Evolutionary conservation across 2,888 invertebrate genomes (phyloP).

Genomic region (Torymus texanus): DNA sequence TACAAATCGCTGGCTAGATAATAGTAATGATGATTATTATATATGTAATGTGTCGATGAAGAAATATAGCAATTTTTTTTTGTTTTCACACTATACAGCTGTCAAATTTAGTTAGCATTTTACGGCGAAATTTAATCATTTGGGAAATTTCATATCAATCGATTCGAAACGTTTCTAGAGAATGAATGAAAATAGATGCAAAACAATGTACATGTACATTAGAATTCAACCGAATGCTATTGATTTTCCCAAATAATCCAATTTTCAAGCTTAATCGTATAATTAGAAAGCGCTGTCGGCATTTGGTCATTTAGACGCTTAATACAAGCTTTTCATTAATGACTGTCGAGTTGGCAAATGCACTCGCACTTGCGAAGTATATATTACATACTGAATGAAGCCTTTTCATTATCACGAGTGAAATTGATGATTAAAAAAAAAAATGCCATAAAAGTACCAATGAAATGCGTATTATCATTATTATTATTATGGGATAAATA

Average conservation of each 20-base stretch:
- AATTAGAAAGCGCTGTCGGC: conserved; percentile 30
- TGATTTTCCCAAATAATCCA: conserved; percentile 13
- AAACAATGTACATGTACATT: too few relatives aligned
- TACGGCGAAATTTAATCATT: too few relatives aligned
- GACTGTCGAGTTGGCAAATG: conserved; percentile 11
- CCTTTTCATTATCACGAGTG: neutral
- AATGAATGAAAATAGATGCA: too few relatives aligned
- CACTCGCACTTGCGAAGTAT: neutral
- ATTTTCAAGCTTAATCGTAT: conserved; percentile 27
- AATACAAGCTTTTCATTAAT: conserved; percentile 40
- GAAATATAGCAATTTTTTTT: neutral
- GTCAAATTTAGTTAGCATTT: too few relatives aligned
- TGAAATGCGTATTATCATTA: conserved; percentile 1
- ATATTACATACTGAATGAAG: neutral
- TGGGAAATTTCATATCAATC: too few relatives aligned
- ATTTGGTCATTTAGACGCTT: conserved; percentile 17
- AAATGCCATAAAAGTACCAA: conserved; percentile 2
- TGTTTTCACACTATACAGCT: neutral
- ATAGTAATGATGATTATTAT: neutral
- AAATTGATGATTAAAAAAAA: neutral
- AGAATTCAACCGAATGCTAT: too few relatives aligned
- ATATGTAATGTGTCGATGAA: neutral
- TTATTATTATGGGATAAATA: too few relatives aligned
- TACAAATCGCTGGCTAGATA: conserved; percentile 22
- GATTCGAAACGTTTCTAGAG: too few relatives aligned